These are phyloP conservation scores for Lordiphosa mommai DNA, from an alignment of 1,140 invertebrate species.

Conservation along the genomic window DNA sequence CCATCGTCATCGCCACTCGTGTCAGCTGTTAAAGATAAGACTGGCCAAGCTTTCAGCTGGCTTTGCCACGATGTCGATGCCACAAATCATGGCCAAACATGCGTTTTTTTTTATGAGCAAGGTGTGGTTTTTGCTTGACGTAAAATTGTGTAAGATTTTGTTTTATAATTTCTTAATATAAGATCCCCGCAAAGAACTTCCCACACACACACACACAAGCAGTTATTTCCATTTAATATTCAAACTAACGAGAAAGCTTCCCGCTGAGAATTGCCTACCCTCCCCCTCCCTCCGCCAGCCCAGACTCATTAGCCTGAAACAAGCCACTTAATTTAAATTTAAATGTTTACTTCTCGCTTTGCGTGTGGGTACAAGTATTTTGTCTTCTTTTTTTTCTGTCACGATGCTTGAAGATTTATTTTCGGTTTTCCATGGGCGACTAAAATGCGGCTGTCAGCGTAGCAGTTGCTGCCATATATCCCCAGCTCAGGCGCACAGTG, in stretches of 20 bases:
- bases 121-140: conserved; percentile 39
- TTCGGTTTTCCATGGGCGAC: conserved; percentile 67
- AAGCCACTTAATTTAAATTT: conserved; percentile 78
- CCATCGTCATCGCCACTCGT: conserved; percentile 55
- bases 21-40: conserved; percentile 52
- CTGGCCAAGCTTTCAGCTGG: conserved; percentile 2
- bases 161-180: not conserved
- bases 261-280: conserved; percentile 24
- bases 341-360: conserved; percentile 72
- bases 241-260: conserved; percentile 47
- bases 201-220: conserved; percentile 8
- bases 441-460: conserved; percentile 67
- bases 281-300: not conserved
- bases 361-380: conserved; percentile 71
- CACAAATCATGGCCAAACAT: conserved; percentile 71
- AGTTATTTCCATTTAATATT: conserved; percentile 53
- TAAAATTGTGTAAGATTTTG: not conserved
- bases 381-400: conserved; percentile 48
- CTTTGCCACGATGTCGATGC: conserved; percentile 28
- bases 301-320: conserved; percentile 63
- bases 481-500: conserved; percentile 1
- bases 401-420: conserved; percentile 66
- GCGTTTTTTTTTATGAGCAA: conserved; percentile 56
- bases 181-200: conserved; percentile 15
- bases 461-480: conserved; percentile 68